Percentiles rank a stretch among this genome's conserved stretches.
Conservation (phyloP, 2,797 vertebrate species). For the Sparidentex hasta region DNA sequence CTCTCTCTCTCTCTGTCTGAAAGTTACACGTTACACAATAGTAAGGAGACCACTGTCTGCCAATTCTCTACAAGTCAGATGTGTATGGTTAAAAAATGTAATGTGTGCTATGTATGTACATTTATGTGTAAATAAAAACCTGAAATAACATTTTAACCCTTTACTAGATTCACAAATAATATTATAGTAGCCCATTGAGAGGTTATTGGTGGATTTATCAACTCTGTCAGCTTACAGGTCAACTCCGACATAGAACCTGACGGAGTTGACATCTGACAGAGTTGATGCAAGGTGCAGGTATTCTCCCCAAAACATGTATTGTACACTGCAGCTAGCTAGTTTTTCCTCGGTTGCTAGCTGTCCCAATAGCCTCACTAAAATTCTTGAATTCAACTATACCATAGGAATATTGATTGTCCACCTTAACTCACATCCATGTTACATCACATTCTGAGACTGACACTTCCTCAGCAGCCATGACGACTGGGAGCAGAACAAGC, state of each 20-base stretch:
- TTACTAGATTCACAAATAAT: background rate
- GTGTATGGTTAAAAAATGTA: too few relatives aligned
- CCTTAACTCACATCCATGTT: too few relatives aligned
- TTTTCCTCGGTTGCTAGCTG: slow-evolving; percentile 3
- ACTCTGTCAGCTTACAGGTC: background rate
- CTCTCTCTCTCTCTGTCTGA: too few relatives aligned
- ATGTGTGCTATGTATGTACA: too few relatives aligned
- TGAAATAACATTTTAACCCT: background rate
- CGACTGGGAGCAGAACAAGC: too few relatives aligned
- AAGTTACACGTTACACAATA: too few relatives aligned
- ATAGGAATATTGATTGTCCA: background rate
- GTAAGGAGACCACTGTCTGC: too few relatives aligned
- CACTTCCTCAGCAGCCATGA: background rate
- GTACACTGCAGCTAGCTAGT: background rate
- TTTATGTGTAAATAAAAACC: background rate
- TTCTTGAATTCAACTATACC: background rate
- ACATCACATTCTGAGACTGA: too few relatives aligned
- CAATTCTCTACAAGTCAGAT: too few relatives aligned
- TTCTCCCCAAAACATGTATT: background rate
- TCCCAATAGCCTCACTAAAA: background rate
- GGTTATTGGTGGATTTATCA: background rate
- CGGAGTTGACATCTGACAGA: too few relatives aligned
- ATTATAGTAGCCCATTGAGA: background rate
- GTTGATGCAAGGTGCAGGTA: background rate
- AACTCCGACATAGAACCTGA: too few relatives aligned